Percentiles rank a stretch among this genome's conserved stretches.
These are phyloP conservation scores for Parazoanthus swiftii DNA, from an alignment of 92 coral and sea anemone species.

Conservation along the genomic window DNA sequence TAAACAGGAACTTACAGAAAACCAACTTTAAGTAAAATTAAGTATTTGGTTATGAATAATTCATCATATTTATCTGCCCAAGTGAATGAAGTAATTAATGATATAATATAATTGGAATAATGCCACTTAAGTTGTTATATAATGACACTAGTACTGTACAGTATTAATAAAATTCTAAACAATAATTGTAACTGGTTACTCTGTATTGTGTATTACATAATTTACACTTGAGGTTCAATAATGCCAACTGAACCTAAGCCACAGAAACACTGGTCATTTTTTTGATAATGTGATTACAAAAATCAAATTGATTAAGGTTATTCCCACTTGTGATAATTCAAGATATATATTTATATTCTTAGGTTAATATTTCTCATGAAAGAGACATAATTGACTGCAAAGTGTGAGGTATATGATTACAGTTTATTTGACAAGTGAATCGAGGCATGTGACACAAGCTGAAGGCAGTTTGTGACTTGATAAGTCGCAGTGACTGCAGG, in stretches of 20 bases:
- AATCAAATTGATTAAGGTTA: too few species aligned
- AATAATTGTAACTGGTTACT: neutral
- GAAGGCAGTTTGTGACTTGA: too few species aligned
- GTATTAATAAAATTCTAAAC: neutral
- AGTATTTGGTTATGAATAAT: neutral
- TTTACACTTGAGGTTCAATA: neutral
- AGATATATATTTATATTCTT: too few species aligned
- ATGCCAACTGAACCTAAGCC: neutral
- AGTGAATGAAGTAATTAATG: neutral
- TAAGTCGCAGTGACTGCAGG: too few species aligned
- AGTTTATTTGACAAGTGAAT: too few species aligned
- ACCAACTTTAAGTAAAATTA: neutral
- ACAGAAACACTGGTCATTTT: neutral
- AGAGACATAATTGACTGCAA: too few species aligned
- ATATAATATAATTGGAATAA: neutral
- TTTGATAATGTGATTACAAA: neutral
- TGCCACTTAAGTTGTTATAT: neutral
- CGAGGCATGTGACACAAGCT: too few species aligned
- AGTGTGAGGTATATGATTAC: too few species aligned
- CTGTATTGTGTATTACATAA: neutral
- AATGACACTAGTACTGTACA: neutral
- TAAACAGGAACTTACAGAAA: conserved; percentile 6
- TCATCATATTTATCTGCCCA: neutral
- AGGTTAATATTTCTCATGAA: too few species aligned
- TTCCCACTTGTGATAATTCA: too few species aligned